These are phyloP conservation scores for Streptopelia turtur DNA, from an alignment of 2,797 vertebrate genomes.

Conservation along the genomic window DNA sequence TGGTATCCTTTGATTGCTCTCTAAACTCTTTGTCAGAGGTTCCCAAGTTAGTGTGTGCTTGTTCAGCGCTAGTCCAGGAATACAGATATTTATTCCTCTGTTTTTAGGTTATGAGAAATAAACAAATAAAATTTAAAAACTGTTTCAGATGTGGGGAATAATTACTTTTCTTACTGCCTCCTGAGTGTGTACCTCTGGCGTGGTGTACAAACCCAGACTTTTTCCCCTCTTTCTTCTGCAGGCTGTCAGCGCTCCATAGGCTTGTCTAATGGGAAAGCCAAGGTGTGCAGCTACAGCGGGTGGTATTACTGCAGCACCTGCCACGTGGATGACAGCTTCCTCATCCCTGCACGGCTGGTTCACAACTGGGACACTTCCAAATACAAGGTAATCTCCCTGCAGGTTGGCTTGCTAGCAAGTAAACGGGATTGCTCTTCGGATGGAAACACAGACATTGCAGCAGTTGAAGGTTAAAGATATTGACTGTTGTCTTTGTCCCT, in stretches of 20 bases:
- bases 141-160: neutral
- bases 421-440: neutral
- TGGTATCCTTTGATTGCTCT: neutral
- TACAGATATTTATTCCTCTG: neutral
- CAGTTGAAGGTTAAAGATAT: neutral
- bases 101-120: neutral
- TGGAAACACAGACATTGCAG: neutral
- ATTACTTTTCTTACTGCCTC: neutral
- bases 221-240: conserved; percentile 59
- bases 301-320: conserved; percentile 97
- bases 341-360: conserved; percentile 94
- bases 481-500: neutral
- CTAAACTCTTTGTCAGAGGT: neutral
- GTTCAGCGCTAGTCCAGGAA: neutral
- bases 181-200: neutral
- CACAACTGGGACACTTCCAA: conserved; percentile 98
- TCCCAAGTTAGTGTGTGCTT: neutral
- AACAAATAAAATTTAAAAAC: neutral
- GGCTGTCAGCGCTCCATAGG: conserved; percentile 93
- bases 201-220: neutral
- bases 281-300: conserved; percentile 96
- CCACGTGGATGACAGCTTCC: conserved; percentile 93
- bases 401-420: neutral
- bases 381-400: conserved; percentile 86
- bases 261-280: conserved; percentile 91